Base-by-base conservation (phyloP, 2,797 vertebrate genomes). In the Melanotaenia maccullochi region DNA sequence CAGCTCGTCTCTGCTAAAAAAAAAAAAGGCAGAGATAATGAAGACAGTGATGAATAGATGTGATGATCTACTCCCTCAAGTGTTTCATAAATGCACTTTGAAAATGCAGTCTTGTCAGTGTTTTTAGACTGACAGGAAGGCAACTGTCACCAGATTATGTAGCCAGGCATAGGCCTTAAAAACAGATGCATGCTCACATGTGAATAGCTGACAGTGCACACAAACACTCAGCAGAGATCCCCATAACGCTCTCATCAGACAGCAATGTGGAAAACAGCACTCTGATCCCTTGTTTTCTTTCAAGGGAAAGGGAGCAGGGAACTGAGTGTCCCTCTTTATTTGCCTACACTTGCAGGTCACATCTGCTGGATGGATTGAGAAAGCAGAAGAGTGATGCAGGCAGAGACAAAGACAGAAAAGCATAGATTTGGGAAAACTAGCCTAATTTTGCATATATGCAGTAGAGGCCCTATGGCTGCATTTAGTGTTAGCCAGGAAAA, bases 361-460 rank as follows among this genome's bases (percentile, higher is more conserved):
- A 93, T 93, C 93, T 95, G 93, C 85, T 68, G 81, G 84, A 93
- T 83, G 85, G 83, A 92, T 94, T 79, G 89, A 88, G 79, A 38
- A 71, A 73, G 60, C 69, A 79, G 65, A 54, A 72, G 52, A 73
- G 60, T 68, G 65, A 76, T 35, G 64, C 57, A 77, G 62, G 68
- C 33, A 67, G 63, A 83, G 47, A 79, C 24, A 74, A 62, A 70
- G 30, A 35, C 44, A 76, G 60, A 78, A 70, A 74, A 38, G 22
- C 35, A 25, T 60, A 59, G 65, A 51, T 74, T 84, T 82, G 72
- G 69, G 58, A 14, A 87, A 58, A 65, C 55, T 42, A 42, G n/a
- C 16, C 66, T 30, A 22, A 60, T 78, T 22, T 12, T 22, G n/a
- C 47, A 61, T 78, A 84, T 84, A 76, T 79, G 60, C 70, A 81